These are phyloP conservation scores for Acrocyrtus sp. DNA, from an alignment of 2,888 invertebrate genomes.

Conservation along the genomic window DNA sequence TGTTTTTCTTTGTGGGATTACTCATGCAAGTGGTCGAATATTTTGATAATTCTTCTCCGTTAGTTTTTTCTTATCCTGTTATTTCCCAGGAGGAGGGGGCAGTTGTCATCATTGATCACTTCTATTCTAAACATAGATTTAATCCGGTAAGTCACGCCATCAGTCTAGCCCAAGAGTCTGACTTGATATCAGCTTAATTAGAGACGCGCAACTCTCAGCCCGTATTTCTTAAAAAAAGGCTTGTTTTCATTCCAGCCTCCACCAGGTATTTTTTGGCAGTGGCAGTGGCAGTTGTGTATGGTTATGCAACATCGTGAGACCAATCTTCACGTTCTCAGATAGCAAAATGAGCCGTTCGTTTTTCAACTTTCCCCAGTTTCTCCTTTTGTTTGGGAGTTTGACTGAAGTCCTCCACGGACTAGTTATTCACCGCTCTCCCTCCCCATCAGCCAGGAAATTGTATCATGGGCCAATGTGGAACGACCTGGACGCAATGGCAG, in stretches of 20 bases:
- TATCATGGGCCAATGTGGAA: slow-evolving; percentile 31
- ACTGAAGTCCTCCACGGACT: background rate
- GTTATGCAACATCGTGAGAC: background rate
- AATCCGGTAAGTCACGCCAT: slow-evolving; percentile 42
- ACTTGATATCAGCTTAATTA: background rate
- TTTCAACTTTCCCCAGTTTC: background rate
- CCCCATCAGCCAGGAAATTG: slow-evolving; percentile 12
- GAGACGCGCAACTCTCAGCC: background rate
- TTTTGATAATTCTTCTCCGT: slow-evolving; percentile 13
- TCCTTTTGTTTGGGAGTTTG: slow-evolving; percentile 1
- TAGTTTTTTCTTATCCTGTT: slow-evolving; percentile 23
- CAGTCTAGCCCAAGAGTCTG: background rate
- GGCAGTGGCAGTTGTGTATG: slow-evolving; percentile 1
- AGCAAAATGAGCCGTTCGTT: background rate
- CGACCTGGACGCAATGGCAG: background rate
- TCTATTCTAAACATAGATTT: slow-evolving; percentile 55
- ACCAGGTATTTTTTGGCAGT: slow-evolving; percentile 4
- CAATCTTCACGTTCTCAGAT: slow-evolving; percentile 7
- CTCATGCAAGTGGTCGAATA: slow-evolving; percentile 33
- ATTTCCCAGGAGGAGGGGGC: slow-evolving; percentile 21
- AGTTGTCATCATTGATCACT: slow-evolving; percentile 49
- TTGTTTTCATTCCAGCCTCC: slow-evolving; percentile 23
- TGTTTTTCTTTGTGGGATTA: slow-evolving; percentile 6
- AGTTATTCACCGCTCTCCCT: background rate
- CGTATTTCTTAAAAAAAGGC: background rate